Evolutionary conservation across 1,140 invertebrate genomes (phyloP).

Genomic region (Lasioglossum albipes): DNA sequence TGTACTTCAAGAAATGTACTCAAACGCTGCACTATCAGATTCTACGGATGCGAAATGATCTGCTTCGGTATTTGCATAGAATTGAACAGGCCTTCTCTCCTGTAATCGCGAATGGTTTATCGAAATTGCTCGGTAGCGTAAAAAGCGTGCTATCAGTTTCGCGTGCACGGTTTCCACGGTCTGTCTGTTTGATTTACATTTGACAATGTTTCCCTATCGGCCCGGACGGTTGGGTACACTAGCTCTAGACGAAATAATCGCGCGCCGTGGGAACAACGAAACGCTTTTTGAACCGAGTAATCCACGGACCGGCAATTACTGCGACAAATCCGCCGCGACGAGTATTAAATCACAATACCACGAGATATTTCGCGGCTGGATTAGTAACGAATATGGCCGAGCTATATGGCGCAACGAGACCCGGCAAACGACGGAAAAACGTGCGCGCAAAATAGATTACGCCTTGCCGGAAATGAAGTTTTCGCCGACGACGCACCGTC

Average conservation of each 20-base stretch:
- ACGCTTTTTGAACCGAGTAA: constrained; percentile 41
- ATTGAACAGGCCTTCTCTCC: too few relatives aligned
- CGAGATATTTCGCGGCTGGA: constrained; percentile 24
- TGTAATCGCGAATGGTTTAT: too few relatives aligned
- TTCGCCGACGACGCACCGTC: neutral
- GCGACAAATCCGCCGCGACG: constrained; percentile 29
- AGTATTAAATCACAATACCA: constrained; percentile 53
- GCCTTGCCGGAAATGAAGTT: constrained; percentile 20
- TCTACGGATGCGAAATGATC: too few relatives aligned
- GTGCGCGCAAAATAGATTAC: constrained; percentile 29
- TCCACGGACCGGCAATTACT: constrained; percentile 36
- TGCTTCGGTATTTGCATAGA: too few relatives aligned
- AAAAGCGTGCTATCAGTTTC: neutral
- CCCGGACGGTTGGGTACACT: neutral
- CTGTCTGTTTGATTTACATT: neutral
- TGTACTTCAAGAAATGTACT: too few relatives aligned
- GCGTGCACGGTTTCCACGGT: neutral
- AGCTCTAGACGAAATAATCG: neutral
- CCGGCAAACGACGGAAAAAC: constrained; percentile 33
- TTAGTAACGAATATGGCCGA: constrained; percentile 41
- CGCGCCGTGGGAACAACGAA: neutral
- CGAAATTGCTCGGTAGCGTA: too few relatives aligned
- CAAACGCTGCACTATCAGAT: too few relatives aligned
- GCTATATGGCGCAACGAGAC: neutral
- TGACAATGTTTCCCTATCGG: neutral